Percentiles rank a stretch among this genome's conserved stretches.
These are phyloP conservation scores for Amphilophus citrinellus DNA, from an alignment of 2,113 vertebrate species.

Conservation along the genomic window DNA sequence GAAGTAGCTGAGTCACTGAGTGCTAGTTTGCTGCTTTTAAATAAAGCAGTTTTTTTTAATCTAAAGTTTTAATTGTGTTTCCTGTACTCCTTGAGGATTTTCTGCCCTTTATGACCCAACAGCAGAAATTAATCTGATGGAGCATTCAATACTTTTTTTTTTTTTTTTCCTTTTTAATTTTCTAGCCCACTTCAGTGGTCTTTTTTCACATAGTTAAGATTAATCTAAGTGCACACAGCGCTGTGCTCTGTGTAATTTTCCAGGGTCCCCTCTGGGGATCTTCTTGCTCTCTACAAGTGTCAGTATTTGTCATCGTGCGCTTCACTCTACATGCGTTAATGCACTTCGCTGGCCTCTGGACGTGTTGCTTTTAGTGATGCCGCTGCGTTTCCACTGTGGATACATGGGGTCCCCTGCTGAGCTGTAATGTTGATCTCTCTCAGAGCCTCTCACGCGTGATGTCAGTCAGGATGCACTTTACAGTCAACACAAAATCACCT, in stretches of 20 bases:
- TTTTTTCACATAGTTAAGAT: background rate
- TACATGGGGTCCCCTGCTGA: conserved; percentile 1
- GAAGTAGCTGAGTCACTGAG: background rate
- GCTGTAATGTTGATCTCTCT: conserved; percentile 28
- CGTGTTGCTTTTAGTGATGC: conserved; percentile 19
- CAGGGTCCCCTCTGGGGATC: background rate
- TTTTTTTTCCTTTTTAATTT: too few species aligned
- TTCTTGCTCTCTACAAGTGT: conserved; percentile 3
- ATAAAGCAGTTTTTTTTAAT: background rate
- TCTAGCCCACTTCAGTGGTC: background rate
- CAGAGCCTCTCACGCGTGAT: conserved; percentile 19
- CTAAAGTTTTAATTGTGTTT: background rate
- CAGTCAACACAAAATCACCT: conserved; percentile 8
- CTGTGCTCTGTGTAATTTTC: background rate
- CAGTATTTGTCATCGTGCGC: background rate
- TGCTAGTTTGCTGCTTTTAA: background rate
- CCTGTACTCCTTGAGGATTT: background rate
- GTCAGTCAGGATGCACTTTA: background rate
- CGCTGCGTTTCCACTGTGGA: conserved; percentile 8
- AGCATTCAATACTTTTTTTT: background rate
- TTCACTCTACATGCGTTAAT: conserved; percentile 1
- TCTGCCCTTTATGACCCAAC: background rate
- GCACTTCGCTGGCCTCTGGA: conserved; percentile 12
- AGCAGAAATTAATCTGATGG: background rate
- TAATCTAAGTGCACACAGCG: background rate